A percentile compares a stretch with the other conserved stretches of the same genome.
These are phyloP conservation scores for Cryptophagus acutangulus DNA, from an alignment of 2,888 invertebrate genomes.

Conservation along the genomic window DNA sequence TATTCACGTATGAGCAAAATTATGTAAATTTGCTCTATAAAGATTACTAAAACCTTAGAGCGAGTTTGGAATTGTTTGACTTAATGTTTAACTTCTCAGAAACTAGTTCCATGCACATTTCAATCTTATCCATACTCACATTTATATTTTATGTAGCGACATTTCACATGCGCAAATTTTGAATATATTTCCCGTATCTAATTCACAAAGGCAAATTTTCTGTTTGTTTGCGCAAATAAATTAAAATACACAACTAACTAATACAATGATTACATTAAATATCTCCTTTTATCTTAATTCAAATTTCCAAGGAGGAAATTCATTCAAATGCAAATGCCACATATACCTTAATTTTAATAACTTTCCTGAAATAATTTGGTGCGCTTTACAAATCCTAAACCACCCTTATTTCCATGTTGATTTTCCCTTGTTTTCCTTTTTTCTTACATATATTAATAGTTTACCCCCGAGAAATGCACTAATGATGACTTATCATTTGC, in stretches of 20 bases:
- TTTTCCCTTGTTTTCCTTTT: background rate
- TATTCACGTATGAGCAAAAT: too few relatives aligned
- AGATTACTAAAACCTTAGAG: too few relatives aligned
- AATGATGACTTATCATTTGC: slow-evolving; percentile 18
- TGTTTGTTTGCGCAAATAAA: slow-evolving; percentile 1
- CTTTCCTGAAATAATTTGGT: slow-evolving; percentile 2
- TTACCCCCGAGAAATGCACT: slow-evolving; percentile 7
- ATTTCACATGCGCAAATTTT: too few relatives aligned
- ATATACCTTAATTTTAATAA: slow-evolving; percentile 6
- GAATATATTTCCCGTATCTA: too few relatives aligned
- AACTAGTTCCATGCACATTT: too few relatives aligned
- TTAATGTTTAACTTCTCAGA: too few relatives aligned
- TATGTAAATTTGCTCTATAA: too few relatives aligned
- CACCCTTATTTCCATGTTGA: background rate
- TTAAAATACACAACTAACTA: background rate
- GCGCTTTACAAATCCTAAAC: background rate
- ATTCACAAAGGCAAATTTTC: too few relatives aligned
- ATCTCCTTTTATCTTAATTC: slow-evolving; percentile 8
- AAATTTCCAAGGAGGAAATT: slow-evolving; percentile 7
- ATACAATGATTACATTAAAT: slow-evolving; percentile 3
- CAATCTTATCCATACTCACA: too few relatives aligned
- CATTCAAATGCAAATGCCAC: slow-evolving; percentile 6
- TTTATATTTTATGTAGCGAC: too few relatives aligned
- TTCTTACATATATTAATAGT: too few relatives aligned
- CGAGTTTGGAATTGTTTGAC: too few relatives aligned